Conservation (phyloP, 2,888 invertebrate genomes). For the Drosophila neotestacea region DNA sequence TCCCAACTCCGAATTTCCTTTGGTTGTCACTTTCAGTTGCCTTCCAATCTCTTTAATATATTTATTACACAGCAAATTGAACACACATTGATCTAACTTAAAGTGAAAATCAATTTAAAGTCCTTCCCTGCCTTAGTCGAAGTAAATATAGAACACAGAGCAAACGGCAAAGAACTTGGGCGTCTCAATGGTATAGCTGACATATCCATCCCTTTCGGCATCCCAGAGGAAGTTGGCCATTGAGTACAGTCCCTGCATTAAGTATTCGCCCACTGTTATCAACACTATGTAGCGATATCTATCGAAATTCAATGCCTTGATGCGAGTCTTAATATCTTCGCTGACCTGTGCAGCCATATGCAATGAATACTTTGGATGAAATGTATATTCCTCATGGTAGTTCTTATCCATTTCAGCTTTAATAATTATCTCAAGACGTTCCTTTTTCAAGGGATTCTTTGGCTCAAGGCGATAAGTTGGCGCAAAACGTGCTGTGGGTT, state of each 20-base stretch:
- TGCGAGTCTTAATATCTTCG: constrained; percentile 83
- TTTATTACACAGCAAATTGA: constrained; percentile 14
- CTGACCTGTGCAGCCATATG: constrained; percentile 80
- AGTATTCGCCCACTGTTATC: constrained; percentile 83
- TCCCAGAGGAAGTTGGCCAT: constrained; percentile 84
- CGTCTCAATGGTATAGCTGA: constrained; percentile 81
- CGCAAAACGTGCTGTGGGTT: constrained; percentile 69
- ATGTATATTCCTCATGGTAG: constrained; percentile 74
- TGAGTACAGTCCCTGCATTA: constrained; percentile 83
- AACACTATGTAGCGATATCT: constrained; percentile 83
- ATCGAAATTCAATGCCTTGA: constrained; percentile 82
- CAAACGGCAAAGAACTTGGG: constrained; percentile 83
- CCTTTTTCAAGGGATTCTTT: constrained; percentile 81
- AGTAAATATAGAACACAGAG: constrained; percentile 84
- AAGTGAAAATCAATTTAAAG: neutral
- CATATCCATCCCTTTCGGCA: constrained; percentile 82
- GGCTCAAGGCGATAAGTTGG: constrained; percentile 84
- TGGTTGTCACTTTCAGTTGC: constrained; percentile 13
- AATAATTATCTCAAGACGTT: constrained; percentile 81
- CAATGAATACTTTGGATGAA: constrained; percentile 79
- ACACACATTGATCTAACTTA: neutral
- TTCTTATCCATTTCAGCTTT: constrained; percentile 81
- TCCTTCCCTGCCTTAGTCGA: constrained; percentile 63
- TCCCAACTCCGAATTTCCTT: constrained; percentile 40
- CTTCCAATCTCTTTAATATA: neutral